These are phyloP conservation scores for Agrotis clavis DNA, from an alignment of 2,888 invertebrate genomes.

Conservation along the genomic window DNA sequence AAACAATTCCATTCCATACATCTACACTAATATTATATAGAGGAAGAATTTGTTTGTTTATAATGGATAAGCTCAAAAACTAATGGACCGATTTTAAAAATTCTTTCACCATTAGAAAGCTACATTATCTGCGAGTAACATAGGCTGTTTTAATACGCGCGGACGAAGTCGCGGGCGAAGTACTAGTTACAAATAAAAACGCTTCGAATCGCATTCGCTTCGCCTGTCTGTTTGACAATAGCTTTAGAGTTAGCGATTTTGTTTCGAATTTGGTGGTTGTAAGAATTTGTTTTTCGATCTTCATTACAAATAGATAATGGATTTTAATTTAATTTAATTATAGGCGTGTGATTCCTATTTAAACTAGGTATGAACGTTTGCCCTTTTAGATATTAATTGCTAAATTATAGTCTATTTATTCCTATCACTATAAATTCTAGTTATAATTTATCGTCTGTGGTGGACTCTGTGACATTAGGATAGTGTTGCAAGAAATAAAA, in stretches of 20 bases:
- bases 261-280: slow-evolving; percentile 23
- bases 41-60: too few species aligned
- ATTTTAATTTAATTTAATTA: slow-evolving; percentile 43
- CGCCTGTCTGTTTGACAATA: too few species aligned
- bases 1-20: too few species aligned
- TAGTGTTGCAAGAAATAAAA: slow-evolving; percentile 60
- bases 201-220: too few species aligned
- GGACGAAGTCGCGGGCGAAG: too few species aligned
- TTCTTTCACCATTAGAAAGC: too few species aligned
- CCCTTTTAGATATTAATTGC: slow-evolving; percentile 49
- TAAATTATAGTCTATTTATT: slow-evolving; percentile 63
- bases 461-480: slow-evolving; percentile 53
- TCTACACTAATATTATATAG: too few species aligned
- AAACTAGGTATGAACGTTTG: slow-evolving; percentile 37
- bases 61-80: too few species aligned
- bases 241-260: slow-evolving; percentile 16
- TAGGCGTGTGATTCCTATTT: slow-evolving; percentile 54
- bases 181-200: too few species aligned
- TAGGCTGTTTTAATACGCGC: too few species aligned
- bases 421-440: slow-evolving; percentile 52
- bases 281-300: slow-evolving; percentile 47
- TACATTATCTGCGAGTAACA: too few species aligned
- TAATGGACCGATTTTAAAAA: too few species aligned
- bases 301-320: slow-evolving; percentile 47
- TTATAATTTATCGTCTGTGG: slow-evolving; percentile 59